Evolutionary conservation across 2,113 vertebrate genomes (phyloP), one percentile per base, ranked within the genome.

Genomic region (Labrus mixtus): DNA sequence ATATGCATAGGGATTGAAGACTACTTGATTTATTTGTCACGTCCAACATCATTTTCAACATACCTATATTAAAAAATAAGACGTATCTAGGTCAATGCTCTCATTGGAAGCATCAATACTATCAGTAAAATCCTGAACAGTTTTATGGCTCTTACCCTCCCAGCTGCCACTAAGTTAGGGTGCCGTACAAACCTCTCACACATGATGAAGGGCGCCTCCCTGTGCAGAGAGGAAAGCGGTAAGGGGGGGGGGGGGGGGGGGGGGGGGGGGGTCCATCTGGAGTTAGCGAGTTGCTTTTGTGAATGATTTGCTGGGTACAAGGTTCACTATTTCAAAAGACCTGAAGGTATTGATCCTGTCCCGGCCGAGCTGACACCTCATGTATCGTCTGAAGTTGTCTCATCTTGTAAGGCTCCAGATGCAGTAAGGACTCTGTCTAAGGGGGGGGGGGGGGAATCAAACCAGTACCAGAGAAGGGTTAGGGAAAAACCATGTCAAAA

Each of bases 241-340:
- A 39, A 43, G 0, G 33, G 53, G 7, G 48, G 20, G 33, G 10
- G 29, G 3, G 4, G 29, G 29, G 29, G 10, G 48, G 20, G 33
- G 10, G 3, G 4, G 29, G 29, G 29, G 10, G 48, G 20, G 33
- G 10, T 75, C 45, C 66, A 75, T 75, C 79, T 69, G 13, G 66
- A 64, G 58, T 58, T 58, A 29, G 53, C 66, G 64, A 73, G 74
- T 79, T 79, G 60, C 70, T 57, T 70, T 83, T 85, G 71, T 81
- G 76, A 84, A 67, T 84, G 86, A 92, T 90, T 92, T 90, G 86
- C 79, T 69, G 65, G 54, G 66, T 72, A 82, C 64, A 46, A 68
- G 41, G 69, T 79, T 75, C 84, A 71, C 68, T 87, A 85, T 91
- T 86, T 90, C 85, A 87, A 76, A 81, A 73, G 78, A 77, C 78